Percentiles rank a stretch among this genome's conserved stretches.
Conservation (phyloP, 2,797 vertebrate genomes). For the Catostomus latipinnis region DNA sequence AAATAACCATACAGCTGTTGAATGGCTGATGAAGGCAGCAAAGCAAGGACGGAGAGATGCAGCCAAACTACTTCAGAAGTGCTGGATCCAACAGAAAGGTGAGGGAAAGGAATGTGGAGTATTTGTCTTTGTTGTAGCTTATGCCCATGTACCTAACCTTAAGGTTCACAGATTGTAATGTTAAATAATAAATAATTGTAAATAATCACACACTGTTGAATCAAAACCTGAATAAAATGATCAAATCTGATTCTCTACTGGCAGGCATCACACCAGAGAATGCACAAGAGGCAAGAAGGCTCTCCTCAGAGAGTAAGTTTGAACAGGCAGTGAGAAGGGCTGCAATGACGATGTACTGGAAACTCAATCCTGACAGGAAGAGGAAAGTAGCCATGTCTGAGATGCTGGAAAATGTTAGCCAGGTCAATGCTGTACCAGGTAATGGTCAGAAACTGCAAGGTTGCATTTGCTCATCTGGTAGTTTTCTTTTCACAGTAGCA, state of each 20-base stretch:
- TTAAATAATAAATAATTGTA: background rate
- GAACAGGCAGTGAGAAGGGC: conserved; percentile 93
- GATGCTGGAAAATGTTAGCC: conserved; percentile 89
- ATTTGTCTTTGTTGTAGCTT: background rate
- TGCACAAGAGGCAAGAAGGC: conserved; percentile 83
- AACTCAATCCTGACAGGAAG: conserved; percentile 93
- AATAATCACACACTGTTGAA: background rate
- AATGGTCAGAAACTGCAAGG: conserved; percentile 7
- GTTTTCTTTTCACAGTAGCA: too few relatives aligned
- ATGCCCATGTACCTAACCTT: background rate
- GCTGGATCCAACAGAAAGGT: conserved; percentile 91
- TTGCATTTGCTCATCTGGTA: background rate
- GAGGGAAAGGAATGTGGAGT: conserved; percentile 11
- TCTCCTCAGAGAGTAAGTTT: conserved; percentile 89
- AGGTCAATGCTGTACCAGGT: conserved; percentile 82
- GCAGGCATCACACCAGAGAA: conserved; percentile 92
- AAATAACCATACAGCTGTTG: conserved; percentile 84
- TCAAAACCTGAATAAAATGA: too few relatives aligned
- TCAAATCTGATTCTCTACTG: background rate
- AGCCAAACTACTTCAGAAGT: conserved; percentile 82
- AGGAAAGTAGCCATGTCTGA: conserved; percentile 87
- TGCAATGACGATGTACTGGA: conserved; percentile 96
- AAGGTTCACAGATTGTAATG: background rate
- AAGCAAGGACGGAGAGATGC: conserved; percentile 91
- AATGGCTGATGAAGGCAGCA: conserved; percentile 89